These are phyloP conservation scores for Ctenoplectra terminalis DNA, from an alignment of 1,140 invertebrate genomes.

Conservation along the genomic window DNA sequence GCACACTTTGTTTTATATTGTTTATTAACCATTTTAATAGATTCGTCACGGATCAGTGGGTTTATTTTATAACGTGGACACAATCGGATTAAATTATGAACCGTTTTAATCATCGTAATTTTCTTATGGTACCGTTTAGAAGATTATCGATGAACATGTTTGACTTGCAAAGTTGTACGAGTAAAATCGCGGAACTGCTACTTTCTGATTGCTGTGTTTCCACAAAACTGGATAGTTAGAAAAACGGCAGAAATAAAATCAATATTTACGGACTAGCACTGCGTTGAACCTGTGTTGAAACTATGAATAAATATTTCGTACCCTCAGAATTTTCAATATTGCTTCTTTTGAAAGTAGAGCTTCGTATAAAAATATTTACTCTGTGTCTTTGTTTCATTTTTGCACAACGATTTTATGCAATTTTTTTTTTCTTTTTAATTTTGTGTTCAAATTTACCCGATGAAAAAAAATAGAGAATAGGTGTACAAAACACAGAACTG, in stretches of 20 bases:
- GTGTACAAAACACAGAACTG: no score
- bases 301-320: conserved; percentile 15
- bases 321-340: conserved; percentile 3
- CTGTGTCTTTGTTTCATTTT: conserved; percentile 7
- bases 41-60: no score
- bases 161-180: background rate
- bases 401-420: background rate
- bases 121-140: background rate
- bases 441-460: no score
- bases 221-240: background rate
- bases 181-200: background rate
- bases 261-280: conserved; percentile 8
- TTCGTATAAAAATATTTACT: background rate
- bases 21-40: no score
- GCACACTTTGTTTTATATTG: no score
- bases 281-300: background rate
- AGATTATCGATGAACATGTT: background rate
- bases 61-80: no score
- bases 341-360: background rate
- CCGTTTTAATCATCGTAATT: no score
- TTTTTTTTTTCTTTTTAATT: no score
- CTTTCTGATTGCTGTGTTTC: background rate
- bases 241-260: background rate
- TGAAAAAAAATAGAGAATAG: no score
- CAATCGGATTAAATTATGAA: no score